Evolutionary conservation across 1,140 invertebrate species (phyloP), one percentile per base, ranked within the genome.

Genomic region (Bathynomus jamesi): DNA sequence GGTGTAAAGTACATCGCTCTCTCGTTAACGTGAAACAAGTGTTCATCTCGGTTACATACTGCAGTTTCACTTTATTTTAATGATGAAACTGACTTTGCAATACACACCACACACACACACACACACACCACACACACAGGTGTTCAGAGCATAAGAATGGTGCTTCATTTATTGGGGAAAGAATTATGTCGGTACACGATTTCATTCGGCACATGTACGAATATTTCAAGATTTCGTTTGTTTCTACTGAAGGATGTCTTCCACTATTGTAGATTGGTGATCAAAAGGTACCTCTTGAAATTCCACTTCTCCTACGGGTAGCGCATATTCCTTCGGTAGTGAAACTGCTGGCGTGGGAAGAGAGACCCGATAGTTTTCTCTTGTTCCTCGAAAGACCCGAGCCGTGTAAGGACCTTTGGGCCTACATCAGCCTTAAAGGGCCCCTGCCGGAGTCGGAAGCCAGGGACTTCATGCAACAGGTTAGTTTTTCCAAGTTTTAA

Each of bases 381-480:
- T 84, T 89, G 64, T 83, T 90, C 21, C 87, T 89, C 85, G 88
- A 89, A 79, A 78, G 86, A 65, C 87, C 87, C 10, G 85, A 86
- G 64, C 82, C 83, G 28, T 85, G 83, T 62, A 85, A 85, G 78
- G 88, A 89, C 79, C 81, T 89, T 53, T 90, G 88, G 78, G 89
- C 90, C 80, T 89, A 85, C 79, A 89, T 89, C 70, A 86, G 87
- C 24, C 86, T 88, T 78, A 83, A 84, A 74, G 86, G 85, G 24
- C 81, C 83, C 31, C 79, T 89, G 2, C 81, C 82, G 32, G 87
- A 89, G 78, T 78, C 82, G 17, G 76, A 85, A 25, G 86, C 87
- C 13, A 81, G 85, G 62, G 78, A 83, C 29, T 86, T 88, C 77
- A 82, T 83, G 76, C 78, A 80, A n/a, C 83, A 85, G 79, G 82